Conservation (phyloP, 2,113 vertebrate species). For the Dromaius novaehollandiae region DNA sequence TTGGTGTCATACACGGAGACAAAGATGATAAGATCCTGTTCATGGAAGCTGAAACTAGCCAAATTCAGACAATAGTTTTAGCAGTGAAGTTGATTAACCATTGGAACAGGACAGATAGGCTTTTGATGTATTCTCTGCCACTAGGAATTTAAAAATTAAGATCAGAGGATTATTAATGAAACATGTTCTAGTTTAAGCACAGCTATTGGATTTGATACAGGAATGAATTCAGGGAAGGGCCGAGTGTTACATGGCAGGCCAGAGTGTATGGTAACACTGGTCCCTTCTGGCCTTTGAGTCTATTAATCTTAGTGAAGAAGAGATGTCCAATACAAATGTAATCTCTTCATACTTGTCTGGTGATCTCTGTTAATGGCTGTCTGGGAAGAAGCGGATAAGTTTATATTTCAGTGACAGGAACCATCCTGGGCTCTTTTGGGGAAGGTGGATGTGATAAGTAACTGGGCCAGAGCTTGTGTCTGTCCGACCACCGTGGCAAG, state of each 20-base stretch:
- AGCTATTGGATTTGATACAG: background rate
- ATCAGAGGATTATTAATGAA: background rate
- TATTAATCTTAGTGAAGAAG: background rate
- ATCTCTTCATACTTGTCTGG: background rate
- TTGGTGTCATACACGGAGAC: background rate
- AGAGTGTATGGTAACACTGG: background rate
- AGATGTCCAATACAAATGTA: background rate
- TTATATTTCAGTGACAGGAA: background rate
- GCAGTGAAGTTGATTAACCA: background rate
- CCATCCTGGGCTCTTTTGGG: background rate
- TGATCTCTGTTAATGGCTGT: background rate
- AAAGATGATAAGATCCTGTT: background rate
- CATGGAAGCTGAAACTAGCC: background rate
- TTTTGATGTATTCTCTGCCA: background rate
- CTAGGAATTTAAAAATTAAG: background rate
- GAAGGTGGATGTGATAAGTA: background rate
- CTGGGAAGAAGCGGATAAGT: background rate
- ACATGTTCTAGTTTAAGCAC: background rate
- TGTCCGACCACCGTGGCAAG: background rate
- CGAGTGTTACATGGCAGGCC: background rate
- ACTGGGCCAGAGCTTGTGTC: background rate
- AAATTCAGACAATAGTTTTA: background rate
- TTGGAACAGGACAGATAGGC: background rate
- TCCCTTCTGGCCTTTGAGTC: background rate
- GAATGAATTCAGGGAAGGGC: background rate